Evolutionary conservation across 2,888 invertebrate genomes (phyloP).

Genomic region (Oxystoma pomonae): DNA sequence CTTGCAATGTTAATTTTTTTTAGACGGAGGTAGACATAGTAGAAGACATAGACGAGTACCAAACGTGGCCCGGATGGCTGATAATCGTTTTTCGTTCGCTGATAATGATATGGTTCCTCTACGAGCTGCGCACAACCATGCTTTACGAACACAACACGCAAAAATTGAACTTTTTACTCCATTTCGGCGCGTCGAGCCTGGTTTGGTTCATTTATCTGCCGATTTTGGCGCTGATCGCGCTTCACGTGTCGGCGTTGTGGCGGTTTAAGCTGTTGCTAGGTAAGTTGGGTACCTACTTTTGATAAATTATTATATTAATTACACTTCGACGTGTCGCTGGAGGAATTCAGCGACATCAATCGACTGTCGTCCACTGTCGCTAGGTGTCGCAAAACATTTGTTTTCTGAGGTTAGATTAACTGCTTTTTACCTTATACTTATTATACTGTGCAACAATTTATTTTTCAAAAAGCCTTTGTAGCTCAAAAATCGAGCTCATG

Average conservation of each 20-base stretch:
- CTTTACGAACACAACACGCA: constrained; percentile 74
- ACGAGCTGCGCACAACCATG: constrained; percentile 72
- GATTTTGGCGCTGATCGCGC: constrained; percentile 86
- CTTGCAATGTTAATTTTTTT: too few relatives aligned
- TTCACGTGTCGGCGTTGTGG: constrained; percentile 93
- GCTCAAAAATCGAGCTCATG: too few relatives aligned
- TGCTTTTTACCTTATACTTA: too few relatives aligned
- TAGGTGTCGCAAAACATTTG: too few relatives aligned
- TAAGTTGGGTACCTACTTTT: too few relatives aligned
- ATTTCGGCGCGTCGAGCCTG: constrained; percentile 94
- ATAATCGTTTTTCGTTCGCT: constrained; percentile 80
- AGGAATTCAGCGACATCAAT: too few relatives aligned
- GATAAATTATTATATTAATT: too few relatives aligned
- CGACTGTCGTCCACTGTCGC: too few relatives aligned
- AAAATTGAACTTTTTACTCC: constrained; percentile 89
- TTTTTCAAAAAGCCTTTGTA: too few relatives aligned
- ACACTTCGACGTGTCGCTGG: too few relatives aligned
- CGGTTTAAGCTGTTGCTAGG: constrained; percentile 90
- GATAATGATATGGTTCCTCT: constrained; percentile 87
- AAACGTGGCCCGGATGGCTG: constrained; percentile 96
- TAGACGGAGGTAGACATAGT: constrained; percentile 95
- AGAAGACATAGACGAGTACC: constrained; percentile 95
- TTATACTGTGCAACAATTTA: too few relatives aligned
- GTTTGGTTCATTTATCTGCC: constrained; percentile 99
- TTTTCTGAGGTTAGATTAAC: too few relatives aligned